Base-by-base conservation (phyloP, 2,797 vertebrate species). In the Fundulus diaphanus region DNA sequence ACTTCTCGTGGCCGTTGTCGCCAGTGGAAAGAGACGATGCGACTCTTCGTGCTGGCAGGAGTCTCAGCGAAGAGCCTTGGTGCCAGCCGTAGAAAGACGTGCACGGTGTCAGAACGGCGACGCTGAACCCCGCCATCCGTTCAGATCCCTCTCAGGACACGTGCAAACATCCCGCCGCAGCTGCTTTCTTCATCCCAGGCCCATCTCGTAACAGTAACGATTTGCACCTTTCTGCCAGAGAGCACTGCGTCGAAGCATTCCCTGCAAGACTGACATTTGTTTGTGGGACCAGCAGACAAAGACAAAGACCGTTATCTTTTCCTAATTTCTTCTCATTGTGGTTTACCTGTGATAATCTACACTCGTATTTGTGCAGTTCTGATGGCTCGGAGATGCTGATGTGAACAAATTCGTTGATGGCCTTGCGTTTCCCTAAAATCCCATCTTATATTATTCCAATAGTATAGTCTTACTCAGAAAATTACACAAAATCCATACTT, bases 111-210 rank as follows among this genome's bases (percentile, higher is more conserved):
- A 79, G 67, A 74, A 74, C 46, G 18, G 33, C 33, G 12, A 35
- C 42, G 65, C 74, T 82, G 69, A 68, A 73, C 52, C 70, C 44
- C 31, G 8, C 81, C 70, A 74, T 73, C 27, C 68, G 75, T 79
- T 83, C 51, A 15, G 31, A 24, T 86, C 72, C 89, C 80, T 88
- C 82, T 29, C 0, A 71, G 82, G 81, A 87, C 69, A 73, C 82
- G 67, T 71, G 83, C 85, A 15, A 35, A n/a, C 63, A 74, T 88
- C 68, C 70, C 33, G 65, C 81, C 77, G 77, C 84, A 84, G 82
- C 82, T 73, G 72, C 78, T 0, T 11, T 74, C 79, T 80, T 68
- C 72, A 72, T 71, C 68, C 71, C 66, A 59, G 35, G 49, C 59
- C 72, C 78, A 24, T 78, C 83, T 56, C 27, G 82, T 69, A 79